Evolutionary conservation across 2,113 vertebrate genomes (phyloP).

Genomic region (Anarrhichthys ocellatus): DNA sequence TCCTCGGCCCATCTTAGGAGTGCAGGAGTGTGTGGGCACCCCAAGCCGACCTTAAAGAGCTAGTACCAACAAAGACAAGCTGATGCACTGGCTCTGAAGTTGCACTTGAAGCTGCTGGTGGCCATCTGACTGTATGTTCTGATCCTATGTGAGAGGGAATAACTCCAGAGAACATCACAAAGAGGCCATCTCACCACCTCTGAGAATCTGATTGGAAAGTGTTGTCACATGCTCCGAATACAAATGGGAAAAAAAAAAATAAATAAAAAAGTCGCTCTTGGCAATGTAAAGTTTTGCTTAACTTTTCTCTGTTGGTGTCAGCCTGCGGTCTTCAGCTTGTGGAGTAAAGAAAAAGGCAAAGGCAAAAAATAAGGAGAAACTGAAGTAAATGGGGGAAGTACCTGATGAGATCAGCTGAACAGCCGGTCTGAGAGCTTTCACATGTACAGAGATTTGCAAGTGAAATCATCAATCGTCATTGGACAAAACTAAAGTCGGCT

Average conservation of each 20-base stretch:
- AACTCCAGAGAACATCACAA: background rate
- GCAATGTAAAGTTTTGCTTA: constrained; percentile 10
- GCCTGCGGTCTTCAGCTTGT: constrained; percentile 6
- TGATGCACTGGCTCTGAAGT: background rate
- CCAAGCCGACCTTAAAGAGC: background rate
- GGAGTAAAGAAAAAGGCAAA: background rate
- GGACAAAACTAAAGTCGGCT: background rate
- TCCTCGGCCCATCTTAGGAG: background rate
- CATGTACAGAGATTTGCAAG: background rate
- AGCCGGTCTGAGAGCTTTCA: background rate
- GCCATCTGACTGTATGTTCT: background rate
- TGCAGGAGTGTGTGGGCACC: background rate
- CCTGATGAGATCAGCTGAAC: background rate
- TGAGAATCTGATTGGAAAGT: background rate
- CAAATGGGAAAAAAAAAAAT: background rate
- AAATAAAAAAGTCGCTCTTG: background rate
- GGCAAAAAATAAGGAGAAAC: background rate
- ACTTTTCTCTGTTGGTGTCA: background rate
- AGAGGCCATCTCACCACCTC: background rate
- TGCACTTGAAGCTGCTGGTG: background rate
- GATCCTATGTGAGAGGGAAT: background rate
- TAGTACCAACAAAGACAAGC: background rate
- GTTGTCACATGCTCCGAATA: background rate
- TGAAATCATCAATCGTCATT: background rate
- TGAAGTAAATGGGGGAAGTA: background rate